Percentiles rank a stretch among this genome's conserved stretches.
Evolutionary conservation across 2,113 vertebrate species (phyloP).

Genomic region (Pithys albifrons): DNA sequence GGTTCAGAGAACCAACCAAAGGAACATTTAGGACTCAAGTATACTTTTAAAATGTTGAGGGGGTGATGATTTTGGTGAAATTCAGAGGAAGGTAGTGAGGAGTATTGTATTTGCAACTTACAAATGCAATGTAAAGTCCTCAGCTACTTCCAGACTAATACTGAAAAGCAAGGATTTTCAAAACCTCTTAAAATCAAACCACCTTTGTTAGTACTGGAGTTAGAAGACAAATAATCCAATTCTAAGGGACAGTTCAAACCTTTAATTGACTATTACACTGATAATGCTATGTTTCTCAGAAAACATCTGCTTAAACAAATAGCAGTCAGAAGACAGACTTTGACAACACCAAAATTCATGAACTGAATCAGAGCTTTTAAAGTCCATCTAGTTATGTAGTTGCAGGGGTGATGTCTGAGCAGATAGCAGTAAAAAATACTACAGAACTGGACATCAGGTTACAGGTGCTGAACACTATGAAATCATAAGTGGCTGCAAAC

Average conservation of each 20-base stretch:
- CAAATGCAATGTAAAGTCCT: background rate
- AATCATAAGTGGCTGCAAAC: background rate
- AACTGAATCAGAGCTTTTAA: background rate
- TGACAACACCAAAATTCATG: background rate
- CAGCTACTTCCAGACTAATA: background rate
- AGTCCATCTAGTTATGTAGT: background rate
- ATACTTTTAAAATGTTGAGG: background rate
- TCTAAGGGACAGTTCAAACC: background rate
- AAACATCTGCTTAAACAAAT: background rate
- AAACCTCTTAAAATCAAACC: background rate
- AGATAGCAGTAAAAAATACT: background rate
- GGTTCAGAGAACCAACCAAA: background rate
- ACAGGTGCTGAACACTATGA: background rate
- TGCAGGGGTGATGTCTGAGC: background rate
- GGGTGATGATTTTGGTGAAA: background rate
- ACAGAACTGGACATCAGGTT: background rate
- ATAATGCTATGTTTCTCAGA: background rate
- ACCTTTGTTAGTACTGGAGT: background rate
- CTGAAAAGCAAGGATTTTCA: background rate
- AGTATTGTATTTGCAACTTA: background rate
- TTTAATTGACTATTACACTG: background rate
- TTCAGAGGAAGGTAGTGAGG: accelerated
- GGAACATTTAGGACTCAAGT: background rate
- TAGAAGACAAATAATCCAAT: background rate
- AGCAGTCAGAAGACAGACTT: background rate